Percentiles rank a stretch among this genome's conserved stretches.
Evolutionary conservation across 2,797 vertebrate species (phyloP).

Genomic region (Chloroceryle inda): DNA sequence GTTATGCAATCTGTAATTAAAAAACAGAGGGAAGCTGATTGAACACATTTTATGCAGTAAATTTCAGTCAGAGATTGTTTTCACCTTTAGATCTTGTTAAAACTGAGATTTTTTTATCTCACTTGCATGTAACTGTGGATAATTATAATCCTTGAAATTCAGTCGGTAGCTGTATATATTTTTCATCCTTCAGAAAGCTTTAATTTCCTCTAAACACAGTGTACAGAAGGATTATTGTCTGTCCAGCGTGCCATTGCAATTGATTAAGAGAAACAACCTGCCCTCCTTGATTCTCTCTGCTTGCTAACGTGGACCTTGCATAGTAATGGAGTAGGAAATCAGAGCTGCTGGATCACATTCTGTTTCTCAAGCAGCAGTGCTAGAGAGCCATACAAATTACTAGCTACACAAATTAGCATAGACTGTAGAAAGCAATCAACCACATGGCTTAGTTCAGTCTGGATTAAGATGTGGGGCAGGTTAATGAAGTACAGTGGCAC

Average conservation of each 20-base stretch:
- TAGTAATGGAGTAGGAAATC: background rate
- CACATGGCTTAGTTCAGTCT: background rate
- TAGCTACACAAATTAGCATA: background rate
- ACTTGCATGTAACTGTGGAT: background rate
- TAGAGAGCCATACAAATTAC: background rate
- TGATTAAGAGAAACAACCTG: constrained; percentile 8
- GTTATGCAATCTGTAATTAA: background rate
- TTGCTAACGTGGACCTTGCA: background rate
- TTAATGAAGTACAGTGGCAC: background rate
- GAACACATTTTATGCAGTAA: background rate
- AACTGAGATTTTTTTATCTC: background rate
- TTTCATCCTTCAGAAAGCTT: constrained; percentile 10
- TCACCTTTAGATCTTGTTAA: background rate
- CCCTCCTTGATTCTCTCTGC: background rate
- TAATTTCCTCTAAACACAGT: constrained; percentile 10
- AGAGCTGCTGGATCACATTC: background rate
- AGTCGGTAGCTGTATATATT: background rate
- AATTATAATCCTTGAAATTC: constrained; percentile 8
- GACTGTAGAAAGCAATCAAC: background rate
- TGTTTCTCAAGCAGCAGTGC: background rate
- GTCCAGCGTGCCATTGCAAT: background rate
- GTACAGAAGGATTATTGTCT: background rate
- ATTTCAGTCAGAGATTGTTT: background rate
- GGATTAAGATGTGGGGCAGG: background rate
- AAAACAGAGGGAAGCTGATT: background rate